phyloP scores from a whole-genome alignment of 1,140 invertebrate genomes.

The Leptinotarsa texana region DNA sequence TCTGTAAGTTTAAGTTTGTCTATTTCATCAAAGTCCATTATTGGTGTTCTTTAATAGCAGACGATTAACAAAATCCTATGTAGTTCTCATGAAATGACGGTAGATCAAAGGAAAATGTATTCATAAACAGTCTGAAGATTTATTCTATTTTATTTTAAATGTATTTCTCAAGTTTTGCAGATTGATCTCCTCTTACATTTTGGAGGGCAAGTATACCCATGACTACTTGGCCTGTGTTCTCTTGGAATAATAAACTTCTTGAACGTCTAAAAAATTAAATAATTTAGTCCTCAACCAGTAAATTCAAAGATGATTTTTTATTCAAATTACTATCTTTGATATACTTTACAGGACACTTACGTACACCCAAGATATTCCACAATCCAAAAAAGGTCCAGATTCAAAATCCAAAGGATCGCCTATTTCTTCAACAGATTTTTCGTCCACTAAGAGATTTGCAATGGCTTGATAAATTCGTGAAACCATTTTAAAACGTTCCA shows the following conservation, averaged over 20 bases:
- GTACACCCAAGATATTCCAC: constrained; percentile 44
- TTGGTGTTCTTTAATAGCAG: no score
- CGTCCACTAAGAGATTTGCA: constrained; percentile 41
- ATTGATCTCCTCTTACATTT: background rate
- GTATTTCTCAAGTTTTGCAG: constrained; percentile 1
- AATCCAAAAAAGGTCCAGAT: constrained; percentile 44
- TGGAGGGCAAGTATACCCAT: background rate
- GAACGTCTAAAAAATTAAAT: constrained; percentile 37
- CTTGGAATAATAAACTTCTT: constrained; percentile 38
- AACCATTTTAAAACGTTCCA: constrained; percentile 20
- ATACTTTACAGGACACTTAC: constrained; percentile 32
- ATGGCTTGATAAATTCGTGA: constrained; percentile 37
- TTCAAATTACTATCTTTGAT: background rate
- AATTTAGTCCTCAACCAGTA: background rate
- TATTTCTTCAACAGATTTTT: constrained; percentile 32
- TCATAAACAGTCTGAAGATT: no score
- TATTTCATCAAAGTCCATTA: no score
- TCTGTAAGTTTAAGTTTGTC: no score
- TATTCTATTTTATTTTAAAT: no score
- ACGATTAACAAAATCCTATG: no score
- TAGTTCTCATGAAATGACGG: no score
- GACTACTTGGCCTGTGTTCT: constrained; percentile 27
- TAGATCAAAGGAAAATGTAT: no score
- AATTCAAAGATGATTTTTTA: no score
- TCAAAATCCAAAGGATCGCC: constrained; percentile 46